Percentiles rank a stretch among this genome's conserved stretches.
phyloP scores from a whole-genome alignment of 23 tunicate species.

The Aplidium turbinatum region DNA sequence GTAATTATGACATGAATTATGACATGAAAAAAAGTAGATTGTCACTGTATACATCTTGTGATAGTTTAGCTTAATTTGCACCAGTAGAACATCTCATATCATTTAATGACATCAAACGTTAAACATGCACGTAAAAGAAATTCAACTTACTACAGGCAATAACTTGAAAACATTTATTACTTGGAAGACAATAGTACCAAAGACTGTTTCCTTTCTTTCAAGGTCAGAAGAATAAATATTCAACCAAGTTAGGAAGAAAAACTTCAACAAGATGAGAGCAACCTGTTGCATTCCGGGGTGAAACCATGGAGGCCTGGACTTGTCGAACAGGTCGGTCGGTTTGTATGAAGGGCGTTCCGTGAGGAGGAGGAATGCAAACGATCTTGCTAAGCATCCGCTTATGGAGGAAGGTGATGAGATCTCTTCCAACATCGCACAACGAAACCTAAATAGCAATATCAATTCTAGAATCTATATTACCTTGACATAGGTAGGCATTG shows the following conservation, averaged over 20 bases:
- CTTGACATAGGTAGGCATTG: no score
- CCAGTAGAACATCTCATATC: no score
- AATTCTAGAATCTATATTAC: no score
- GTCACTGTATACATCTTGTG: no score
- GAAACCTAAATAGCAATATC: conserved; percentile 38
- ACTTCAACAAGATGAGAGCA: not conserved
- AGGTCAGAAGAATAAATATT: not conserved
- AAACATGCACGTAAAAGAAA: no score
- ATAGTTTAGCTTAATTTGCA: no score
- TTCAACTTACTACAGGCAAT: no score
- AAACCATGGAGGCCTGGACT: conserved; percentile 54
- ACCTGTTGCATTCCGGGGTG: conserved; percentile 48
- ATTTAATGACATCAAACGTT: no score
- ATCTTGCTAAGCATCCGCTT: conserved; percentile 5
- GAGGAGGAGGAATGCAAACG: conserved; percentile 30
- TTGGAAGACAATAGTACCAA: no score
- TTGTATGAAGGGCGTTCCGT: conserved; percentile 39
- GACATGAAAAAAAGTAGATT: no score
- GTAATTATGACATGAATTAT: no score
- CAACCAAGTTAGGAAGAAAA: not conserved
- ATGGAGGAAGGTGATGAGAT: conserved; percentile 2
- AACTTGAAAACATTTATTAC: no score
- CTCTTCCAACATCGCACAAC: conserved; percentile 4
- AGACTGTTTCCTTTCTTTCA: not conserved
- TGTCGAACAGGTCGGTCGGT: conserved; percentile 30